Conservation (phyloP, 2,797 vertebrate genomes). For the Coluber constrictor region DNA sequence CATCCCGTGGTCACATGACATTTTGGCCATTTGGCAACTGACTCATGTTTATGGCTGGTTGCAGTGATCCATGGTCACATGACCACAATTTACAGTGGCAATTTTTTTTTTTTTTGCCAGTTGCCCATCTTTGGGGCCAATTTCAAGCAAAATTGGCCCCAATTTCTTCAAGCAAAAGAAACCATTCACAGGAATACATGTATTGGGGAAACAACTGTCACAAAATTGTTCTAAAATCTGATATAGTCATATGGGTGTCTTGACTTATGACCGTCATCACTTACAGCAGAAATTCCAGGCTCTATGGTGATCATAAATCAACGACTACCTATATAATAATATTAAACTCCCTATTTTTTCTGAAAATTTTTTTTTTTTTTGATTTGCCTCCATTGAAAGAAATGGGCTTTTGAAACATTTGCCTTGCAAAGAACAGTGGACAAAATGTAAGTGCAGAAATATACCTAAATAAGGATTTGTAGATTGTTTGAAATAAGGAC, state of each 20-base stretch:
- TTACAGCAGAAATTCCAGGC: neutral
- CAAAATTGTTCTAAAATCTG: neutral
- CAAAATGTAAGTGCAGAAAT: neutral
- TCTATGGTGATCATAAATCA: neutral
- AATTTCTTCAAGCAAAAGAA: neutral
- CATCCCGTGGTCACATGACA: neutral
- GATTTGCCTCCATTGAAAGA: neutral
- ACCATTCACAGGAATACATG: neutral
- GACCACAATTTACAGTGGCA: neutral
- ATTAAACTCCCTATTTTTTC: neutral
- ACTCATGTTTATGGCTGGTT: neutral
- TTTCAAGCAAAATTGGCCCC: neutral
- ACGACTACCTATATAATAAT: neutral
- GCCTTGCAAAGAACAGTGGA: neutral
- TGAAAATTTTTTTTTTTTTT: neutral
- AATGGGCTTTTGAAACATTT: neutral
- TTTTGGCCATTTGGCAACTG: neutral
- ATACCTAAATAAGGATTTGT: neutral
- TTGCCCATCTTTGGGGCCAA: neutral
- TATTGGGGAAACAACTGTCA: neutral
- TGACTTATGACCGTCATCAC: neutral
- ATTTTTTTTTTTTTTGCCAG: neutral
- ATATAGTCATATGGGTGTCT: neutral
- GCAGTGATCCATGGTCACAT: neutral
- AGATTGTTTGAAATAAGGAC: neutral